Base-by-base conservation (phyloP, 2,797 vertebrate species). In the Anabas testudineus region DNA sequence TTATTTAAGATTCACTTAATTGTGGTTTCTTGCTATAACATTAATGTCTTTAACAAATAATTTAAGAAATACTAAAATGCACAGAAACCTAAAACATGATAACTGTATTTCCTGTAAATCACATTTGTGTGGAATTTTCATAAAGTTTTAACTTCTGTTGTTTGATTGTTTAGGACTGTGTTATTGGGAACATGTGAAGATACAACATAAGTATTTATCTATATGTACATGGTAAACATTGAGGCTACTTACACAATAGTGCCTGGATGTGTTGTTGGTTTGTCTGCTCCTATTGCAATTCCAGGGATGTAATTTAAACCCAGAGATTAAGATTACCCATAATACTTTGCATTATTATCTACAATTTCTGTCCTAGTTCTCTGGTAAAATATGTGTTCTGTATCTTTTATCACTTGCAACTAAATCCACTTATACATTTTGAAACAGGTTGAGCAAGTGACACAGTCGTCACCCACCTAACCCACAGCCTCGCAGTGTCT, bases 261-360 rank as follows among this genome's bases (percentile, higher is more conserved):
- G 10, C 12, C 6, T 61, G 30, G 59, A 7, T 51, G 30, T 49
- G 24, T 46, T 54, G 16, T 13, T 18, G 34, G 16, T n/a, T n/a
- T 51, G 26, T 30, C 64, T 28, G 34, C 54, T 34, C 37, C 34
- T 56, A 6, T 45, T 64, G 53, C 14, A 74, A 49, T 36, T 30
- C 12, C 51, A 41, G 18, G 10, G 30, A 56, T 65, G 54, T 51
- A 39, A 57, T 52, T 21, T 32, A 41, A 60, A 51, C 26, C 46
- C 5, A 46, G 46, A 10, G 46, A 10, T 55, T 56, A 22, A 22
- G 52, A 41, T 22, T 28, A 59, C 43, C 59, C 61, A 61, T 67
- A 74, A 64, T 54, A 41, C 62, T 62, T 60, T 67, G 54, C 45
- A 64, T 39, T 22, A 59, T 52, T 60, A 48, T 10, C 32, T 41